phyloP scores from a whole-genome alignment of 2,888 invertebrate genomes.

The Heterodera filipjevi region DNA sequence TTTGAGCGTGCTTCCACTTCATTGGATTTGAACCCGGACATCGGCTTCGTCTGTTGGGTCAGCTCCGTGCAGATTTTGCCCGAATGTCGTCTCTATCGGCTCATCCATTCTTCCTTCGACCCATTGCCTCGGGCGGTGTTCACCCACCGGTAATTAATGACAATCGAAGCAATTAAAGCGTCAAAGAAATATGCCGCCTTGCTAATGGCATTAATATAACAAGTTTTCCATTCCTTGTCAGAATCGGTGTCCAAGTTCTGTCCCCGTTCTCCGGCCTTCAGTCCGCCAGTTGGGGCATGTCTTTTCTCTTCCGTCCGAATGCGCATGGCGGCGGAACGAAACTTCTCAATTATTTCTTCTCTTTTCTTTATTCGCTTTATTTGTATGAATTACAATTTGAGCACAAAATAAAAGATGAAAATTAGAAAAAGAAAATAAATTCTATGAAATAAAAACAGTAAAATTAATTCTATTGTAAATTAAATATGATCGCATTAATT shows the following conservation, averaged over 20 bases:
- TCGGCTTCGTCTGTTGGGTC: constrained; percentile 57
- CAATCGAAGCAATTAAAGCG: not conserved
- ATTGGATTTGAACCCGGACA: constrained; percentile 47
- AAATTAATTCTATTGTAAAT: not conserved
- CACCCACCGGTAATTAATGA: constrained; percentile 27
- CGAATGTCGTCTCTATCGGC: constrained; percentile 48
- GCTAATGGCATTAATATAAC: not conserved
- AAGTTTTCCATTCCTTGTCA: not conserved
- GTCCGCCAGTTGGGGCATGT: constrained; percentile 27
- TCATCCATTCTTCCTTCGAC: constrained; percentile 31
- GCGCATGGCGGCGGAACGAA: too few relatives aligned
- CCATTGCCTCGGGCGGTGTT: constrained; percentile 40
- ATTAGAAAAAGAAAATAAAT: not conserved
- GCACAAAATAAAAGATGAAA: not conserved
- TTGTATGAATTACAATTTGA: not conserved
- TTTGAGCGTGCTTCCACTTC: constrained; percentile 45
- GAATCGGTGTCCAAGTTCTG: constrained; percentile 24
- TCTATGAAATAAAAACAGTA: not conserved
- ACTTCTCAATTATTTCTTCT: not conserved
- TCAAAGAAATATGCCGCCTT: not conserved
- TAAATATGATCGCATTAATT: not conserved
- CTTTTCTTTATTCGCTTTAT: not conserved
- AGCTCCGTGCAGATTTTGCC: constrained; percentile 42
- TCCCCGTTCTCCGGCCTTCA: constrained; percentile 9
- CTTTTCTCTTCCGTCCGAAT: constrained; percentile 30